Conservation (phyloP, 2,888 invertebrate species). For the Coronaproctus castanopsis region DNA sequence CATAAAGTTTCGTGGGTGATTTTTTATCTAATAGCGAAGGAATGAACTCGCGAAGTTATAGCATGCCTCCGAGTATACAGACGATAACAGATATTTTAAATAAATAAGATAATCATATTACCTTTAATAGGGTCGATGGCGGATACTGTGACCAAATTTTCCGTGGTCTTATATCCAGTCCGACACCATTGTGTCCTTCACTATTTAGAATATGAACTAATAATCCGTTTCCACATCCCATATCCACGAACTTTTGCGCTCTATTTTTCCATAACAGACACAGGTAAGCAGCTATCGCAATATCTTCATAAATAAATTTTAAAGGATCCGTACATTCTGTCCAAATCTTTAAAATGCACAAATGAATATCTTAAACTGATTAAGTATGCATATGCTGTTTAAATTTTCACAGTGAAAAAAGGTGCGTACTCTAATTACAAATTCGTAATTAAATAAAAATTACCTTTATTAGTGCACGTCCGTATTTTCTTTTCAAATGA, state of each 20-base stretch:
- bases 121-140: slow-evolving; percentile 39
- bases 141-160: slow-evolving; percentile 75
- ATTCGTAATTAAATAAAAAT: slow-evolving; percentile 14
- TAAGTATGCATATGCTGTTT: background rate
- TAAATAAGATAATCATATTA: too few species aligned
- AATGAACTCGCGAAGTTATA: too few species aligned
- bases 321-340: slow-evolving; percentile 78
- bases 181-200: slow-evolving; percentile 65
- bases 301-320: slow-evolving; percentile 91
- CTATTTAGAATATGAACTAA: slow-evolving; percentile 63
- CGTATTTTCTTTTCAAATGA: slow-evolving; percentile 56
- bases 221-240: slow-evolving; percentile 95
- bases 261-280: slow-evolving; percentile 48
- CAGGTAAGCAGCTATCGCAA: slow-evolving; percentile 79
- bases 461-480: slow-evolving; percentile 47
- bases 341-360: slow-evolving; percentile 55
- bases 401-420: background rate
- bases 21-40: too few species aligned
- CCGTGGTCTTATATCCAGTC: slow-evolving; percentile 64
- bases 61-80: too few species aligned
- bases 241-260: slow-evolving; percentile 51
- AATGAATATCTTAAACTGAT: background rate
- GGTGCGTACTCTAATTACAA: background rate
- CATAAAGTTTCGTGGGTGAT: too few species aligned
- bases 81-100: too few species aligned